Percentiles rank a stretch among this genome's conserved stretches.
These are phyloP conservation scores for Propithecus coquereli DNA, from an alignment of 2,113 vertebrate species.

Conservation along the genomic window DNA sequence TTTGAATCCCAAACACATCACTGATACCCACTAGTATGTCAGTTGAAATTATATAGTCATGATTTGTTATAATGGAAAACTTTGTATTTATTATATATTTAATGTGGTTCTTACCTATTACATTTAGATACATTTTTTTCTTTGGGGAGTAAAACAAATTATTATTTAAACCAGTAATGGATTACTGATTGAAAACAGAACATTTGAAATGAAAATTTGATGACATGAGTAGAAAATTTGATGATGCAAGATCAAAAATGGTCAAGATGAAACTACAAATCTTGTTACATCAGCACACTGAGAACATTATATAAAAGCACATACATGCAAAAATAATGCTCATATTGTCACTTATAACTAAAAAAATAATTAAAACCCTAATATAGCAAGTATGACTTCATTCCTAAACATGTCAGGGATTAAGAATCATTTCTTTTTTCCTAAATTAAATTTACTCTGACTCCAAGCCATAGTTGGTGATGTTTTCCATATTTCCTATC, in stretches of 20 bases:
- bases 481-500: background rate
- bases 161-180: background rate
- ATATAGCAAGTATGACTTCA: background rate
- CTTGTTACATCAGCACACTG: background rate
- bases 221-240: background rate
- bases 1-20: background rate
- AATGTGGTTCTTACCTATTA: background rate
- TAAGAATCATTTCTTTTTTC: background rate
- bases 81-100: background rate
- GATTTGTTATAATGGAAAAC: background rate
- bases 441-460: background rate
- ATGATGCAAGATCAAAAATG: background rate
- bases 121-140: background rate
- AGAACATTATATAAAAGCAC: background rate
- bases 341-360: background rate
- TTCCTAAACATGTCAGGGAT: background rate
- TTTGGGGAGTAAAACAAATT: background rate
- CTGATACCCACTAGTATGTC: background rate
- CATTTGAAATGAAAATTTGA: constrained; percentile 34
- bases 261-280: background rate
- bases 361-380: background rate
- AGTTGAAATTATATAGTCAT: background rate
- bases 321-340: background rate
- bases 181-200: background rate
- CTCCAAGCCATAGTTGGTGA: background rate